These are phyloP conservation scores for Maylandia zebra DNA, from an alignment of 2,113 vertebrate species.

Conservation along the genomic window DNA sequence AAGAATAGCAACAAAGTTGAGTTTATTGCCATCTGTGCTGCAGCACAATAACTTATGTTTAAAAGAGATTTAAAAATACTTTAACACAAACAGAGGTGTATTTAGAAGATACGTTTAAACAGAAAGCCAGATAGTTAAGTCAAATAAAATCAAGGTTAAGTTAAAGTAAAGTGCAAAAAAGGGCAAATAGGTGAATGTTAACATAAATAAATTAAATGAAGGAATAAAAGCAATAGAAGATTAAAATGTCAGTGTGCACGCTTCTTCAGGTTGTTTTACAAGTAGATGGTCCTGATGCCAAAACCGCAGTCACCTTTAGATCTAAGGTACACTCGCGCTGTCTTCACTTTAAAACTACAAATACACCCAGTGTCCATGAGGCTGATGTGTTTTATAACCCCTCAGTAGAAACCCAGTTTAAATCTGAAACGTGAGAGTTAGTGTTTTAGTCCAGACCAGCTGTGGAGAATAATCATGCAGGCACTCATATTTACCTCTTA, in stretches of 20 bases:
- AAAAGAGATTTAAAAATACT: neutral
- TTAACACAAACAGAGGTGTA: neutral
- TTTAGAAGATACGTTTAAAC: neutral
- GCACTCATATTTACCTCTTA: neutral
- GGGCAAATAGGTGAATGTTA: neutral
- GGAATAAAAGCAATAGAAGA: neutral
- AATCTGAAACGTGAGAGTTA: rapidly evolving
- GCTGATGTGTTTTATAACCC: neutral
- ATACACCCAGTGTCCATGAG: neutral
- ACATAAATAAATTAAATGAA: neutral
- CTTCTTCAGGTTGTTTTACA: neutral
- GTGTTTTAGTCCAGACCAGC: neutral
- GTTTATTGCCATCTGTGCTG: rapidly evolving
- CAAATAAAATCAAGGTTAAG: neutral
- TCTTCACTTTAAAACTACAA: neutral
- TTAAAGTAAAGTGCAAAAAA: neutral
- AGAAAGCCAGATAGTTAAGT: neutral
- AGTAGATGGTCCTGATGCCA: neutral
- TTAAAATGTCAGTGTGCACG: neutral
- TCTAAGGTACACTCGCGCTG: rapidly evolving
- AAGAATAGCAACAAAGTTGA: neutral
- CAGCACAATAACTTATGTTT: neutral
- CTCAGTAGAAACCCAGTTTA: neutral
- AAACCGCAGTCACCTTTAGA: neutral
- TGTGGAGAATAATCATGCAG: neutral